These are phyloP conservation scores for Rhabdophis nuchalis DNA, from an alignment of 2,797 vertebrate genomes.

Conservation along the genomic window DNA sequence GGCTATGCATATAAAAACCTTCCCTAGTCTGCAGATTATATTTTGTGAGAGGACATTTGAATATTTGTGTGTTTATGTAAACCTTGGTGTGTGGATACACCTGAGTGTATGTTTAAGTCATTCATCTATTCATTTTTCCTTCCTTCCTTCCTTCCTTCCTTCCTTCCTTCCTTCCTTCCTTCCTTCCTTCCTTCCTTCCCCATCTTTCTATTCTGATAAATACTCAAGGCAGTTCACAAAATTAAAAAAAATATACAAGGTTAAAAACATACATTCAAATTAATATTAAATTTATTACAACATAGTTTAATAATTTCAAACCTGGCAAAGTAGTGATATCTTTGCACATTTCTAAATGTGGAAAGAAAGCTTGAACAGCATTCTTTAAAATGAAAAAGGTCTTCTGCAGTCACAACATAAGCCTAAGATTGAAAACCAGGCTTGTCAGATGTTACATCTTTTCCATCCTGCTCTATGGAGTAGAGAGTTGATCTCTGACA, in stretches of 20 bases:
- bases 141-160: too few species aligned
- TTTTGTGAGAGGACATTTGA: neutral
- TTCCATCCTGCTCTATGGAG: too few species aligned
- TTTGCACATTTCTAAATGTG: neutral
- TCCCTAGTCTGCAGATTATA: neutral
- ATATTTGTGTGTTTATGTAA: neutral
- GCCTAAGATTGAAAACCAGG: too few species aligned
- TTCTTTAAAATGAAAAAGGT: too few species aligned
- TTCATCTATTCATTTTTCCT: neutral
- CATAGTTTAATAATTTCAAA: neutral
- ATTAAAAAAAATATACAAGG: neutral
- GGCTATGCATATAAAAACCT: neutral
- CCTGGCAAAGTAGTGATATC: neutral
- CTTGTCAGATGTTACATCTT: too few species aligned
- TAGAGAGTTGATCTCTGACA: too few species aligned
- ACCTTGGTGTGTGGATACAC: neutral
- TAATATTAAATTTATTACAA: neutral
- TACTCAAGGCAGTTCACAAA: neutral
- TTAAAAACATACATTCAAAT: neutral
- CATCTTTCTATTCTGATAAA: neutral
- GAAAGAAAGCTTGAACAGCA: too few species aligned
- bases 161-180: too few species aligned
- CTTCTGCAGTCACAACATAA: too few species aligned
- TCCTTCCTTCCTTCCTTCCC: too few species aligned
- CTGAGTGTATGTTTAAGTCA: neutral